Conservation (phyloP, 2,113 vertebrate genomes). For the Xyrauchen texanus region DNA sequence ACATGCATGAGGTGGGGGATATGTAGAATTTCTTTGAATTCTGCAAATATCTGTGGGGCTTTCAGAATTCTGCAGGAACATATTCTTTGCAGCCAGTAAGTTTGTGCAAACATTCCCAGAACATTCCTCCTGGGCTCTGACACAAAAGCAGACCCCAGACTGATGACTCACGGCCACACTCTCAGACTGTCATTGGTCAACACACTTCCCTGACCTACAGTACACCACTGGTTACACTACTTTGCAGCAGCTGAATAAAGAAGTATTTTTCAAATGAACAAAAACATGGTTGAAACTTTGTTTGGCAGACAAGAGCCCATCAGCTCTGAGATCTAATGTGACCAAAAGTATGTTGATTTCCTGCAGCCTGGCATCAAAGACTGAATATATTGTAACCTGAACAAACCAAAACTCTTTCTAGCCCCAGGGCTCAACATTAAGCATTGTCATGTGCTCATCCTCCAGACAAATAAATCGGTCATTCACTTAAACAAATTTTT, state of each 20-base stretch:
- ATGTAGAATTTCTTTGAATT: neutral
- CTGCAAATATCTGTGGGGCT: neutral
- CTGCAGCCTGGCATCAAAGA: neutral
- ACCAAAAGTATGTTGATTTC: neutral
- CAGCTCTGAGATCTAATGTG: neutral
- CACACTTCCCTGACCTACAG: neutral
- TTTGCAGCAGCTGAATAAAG: constrained; percentile 46
- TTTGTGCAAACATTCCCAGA: constrained; percentile 8
- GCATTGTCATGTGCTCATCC: no score
- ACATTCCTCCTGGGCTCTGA: neutral
- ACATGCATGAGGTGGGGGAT: no score
- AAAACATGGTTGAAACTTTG: constrained; percentile 1
- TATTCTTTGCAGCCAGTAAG: neutral
- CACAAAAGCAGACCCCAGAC: constrained; percentile 16
- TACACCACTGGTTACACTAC: constrained; percentile 26
- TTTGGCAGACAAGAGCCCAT: neutral
- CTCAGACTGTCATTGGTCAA: neutral
- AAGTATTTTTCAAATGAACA: constrained; percentile 35
- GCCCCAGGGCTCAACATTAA: no score
- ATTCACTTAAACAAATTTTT: no score
- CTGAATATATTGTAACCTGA: neutral
- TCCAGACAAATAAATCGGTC: no score
- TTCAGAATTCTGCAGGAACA: no score
- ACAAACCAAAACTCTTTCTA: neutral
- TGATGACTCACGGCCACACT: constrained; percentile 21